Evolutionary conservation across 1,140 invertebrate genomes (phyloP), one percentile per base, ranked within the genome.

Genomic region (Epicauta chinensis): DNA sequence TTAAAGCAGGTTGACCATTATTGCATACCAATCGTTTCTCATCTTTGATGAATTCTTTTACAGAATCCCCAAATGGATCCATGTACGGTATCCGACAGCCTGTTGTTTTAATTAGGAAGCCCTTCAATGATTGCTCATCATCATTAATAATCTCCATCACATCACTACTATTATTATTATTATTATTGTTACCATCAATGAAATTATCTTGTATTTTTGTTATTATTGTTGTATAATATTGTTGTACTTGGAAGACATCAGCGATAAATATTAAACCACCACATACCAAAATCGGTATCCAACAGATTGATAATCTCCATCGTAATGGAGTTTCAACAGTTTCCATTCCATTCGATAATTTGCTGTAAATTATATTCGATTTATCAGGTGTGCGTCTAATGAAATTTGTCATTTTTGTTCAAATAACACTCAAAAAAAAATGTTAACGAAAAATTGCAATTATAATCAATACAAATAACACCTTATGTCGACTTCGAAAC

Each of bases 21-120:
- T 72, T 72, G 61, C 66, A 81, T 35, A 56, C 61, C 34, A 75
- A 67, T 16, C 61, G 70, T 45, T 66, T 67, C 36, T 60, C 68
- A 14, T 67, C 61, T n/a, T 65, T 51, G 46, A 77, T 71, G 44
- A 73, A 79, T 32, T 68, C 63, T 16, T 68, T 70, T 14, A 82
- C 73, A 11, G 70, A 73, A 17, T 37, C 66, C 66, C 91, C 85
- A 40, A 81, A 81, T 0, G 87, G 81, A 56, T 85, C 79, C 43
- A 93, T 74, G 7, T 81, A 79, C 1, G 89, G 87, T 57, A 93
- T 89, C 3, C 81, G 80, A 66, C 91, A 94, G 14, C 87, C 84
- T 6, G 77, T 70, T 1, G 83, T 89, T 56, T 83, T 77, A n/a
- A 92, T 80, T 0, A 81, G 36, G 55, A 73, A 80, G 1, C 74